Base-by-base conservation (phyloP, 2,113 vertebrate species). In the Chionodraco myersi region DNA sequence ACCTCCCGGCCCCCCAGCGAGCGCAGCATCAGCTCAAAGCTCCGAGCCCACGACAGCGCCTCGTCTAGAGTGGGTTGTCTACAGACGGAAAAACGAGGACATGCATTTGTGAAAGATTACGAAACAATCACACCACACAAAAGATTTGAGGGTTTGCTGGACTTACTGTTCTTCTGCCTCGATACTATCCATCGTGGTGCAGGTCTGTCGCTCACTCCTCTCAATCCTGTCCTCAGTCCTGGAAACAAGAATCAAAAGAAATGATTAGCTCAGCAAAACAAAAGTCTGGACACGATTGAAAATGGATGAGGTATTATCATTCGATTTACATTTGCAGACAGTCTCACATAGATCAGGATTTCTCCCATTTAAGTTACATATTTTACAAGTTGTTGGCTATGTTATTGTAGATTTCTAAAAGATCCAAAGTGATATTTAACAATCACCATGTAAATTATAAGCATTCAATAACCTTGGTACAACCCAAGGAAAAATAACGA, bases 11-110 rank as follows among this genome's bases (percentile, higher is more conserved):
- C 98, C 62, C 97, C 96, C 66, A 96, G 84, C 44, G 96, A 96
- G 89, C 95, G 96, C 97, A 99, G 98, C 97, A 99, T 96, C 94
- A 97, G 95, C 95, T 99, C 98, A 88, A 99, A 99, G 94, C 97
- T 98, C 73, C 98, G 97, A 47, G 97, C 95, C 98, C 98, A 99
- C 79, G 97, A 97, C 88, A 98, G 92, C 91, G 97, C 92, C 92
- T 99, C 98, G 54, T 99, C 97, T 51, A 96, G 88, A 59, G 95
- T 97, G 77, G 98, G 97, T 59, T 93, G 95, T 90, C 95, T 96
- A 11, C 8, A 59, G 53, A 52, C 15, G 57, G 30, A 9, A 49
- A 30, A 36, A 68, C 44, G 15, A 14, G 72, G 16, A 7, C 2
- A 6, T 41, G 7, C 36, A 41, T 41, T 41, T 41, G 36, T 41